These are phyloP conservation scores for Hesperophylax magnus DNA, from an alignment of 1,140 invertebrate genomes.

Conservation along the genomic window DNA sequence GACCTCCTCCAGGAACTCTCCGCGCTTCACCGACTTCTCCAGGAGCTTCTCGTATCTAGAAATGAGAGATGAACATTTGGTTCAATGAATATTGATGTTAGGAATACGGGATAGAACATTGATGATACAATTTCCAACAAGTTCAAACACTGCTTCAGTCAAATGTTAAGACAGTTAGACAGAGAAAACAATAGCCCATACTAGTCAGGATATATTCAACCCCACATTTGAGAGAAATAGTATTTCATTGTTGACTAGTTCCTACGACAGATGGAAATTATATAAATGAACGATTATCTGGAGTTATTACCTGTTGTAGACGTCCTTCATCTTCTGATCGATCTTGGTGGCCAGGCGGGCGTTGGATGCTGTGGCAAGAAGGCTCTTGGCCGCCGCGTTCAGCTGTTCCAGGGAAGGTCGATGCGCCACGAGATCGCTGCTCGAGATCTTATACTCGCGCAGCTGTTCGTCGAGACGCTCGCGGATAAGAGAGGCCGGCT, in stretches of 20 bases:
- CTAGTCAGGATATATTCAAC: too few relatives aligned
- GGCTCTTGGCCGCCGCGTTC: conserved; percentile 82
- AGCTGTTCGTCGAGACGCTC: conserved; percentile 93
- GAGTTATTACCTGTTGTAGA: conserved; percentile 78
- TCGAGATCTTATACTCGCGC: conserved; percentile 83
- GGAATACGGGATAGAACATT: too few relatives aligned
- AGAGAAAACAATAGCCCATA: too few relatives aligned
- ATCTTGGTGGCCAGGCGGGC: conserved; percentile 90
- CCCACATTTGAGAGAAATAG: too few relatives aligned
- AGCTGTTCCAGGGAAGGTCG: conserved; percentile 88
- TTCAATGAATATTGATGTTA: too few relatives aligned
- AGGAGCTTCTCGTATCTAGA: conserved; percentile 86
- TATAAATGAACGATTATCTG: too few relatives aligned
- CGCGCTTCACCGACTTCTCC: conserved; percentile 84
- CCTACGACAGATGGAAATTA: too few relatives aligned
- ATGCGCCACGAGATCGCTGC: conserved; percentile 89
- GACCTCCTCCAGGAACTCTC: conserved; percentile 87
- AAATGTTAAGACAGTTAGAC: too few relatives aligned
- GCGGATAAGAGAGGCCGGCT: conserved; percentile 89
- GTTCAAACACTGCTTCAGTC: too few relatives aligned
- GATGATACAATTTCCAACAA: too few relatives aligned
- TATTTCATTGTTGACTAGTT: too few relatives aligned
- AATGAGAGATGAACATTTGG: background rate
- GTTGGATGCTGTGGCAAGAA: conserved; percentile 87
- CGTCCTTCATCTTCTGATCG: conserved; percentile 88